Conservation (phyloP, 2,113 vertebrate species). For the Callipepla squamata region DNA sequence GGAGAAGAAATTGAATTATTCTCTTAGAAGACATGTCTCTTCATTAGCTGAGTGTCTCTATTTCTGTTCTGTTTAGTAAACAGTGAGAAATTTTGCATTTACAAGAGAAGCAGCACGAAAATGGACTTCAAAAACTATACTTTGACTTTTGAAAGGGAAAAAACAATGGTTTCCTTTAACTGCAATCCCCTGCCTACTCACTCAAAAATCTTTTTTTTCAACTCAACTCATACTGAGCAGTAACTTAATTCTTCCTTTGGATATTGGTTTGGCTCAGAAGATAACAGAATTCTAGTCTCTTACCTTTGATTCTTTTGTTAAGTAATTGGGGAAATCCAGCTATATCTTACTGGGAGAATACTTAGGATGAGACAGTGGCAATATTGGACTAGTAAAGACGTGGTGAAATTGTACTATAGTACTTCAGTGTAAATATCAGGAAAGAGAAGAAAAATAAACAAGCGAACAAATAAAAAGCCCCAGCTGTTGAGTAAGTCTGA, state of each 20-base stretch:
- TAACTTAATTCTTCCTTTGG: background rate
- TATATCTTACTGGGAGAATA: background rate
- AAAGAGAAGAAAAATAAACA: background rate
- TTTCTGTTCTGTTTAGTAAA: background rate
- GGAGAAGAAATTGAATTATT: no score
- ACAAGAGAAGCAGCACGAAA: background rate
- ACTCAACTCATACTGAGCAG: background rate
- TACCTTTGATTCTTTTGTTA: background rate
- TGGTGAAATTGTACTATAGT: background rate
- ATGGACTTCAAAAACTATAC: background rate
- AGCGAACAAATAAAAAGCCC: background rate
- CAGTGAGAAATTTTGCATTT: rapidly evolving
- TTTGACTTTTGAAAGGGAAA: background rate
- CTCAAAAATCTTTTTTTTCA: background rate
- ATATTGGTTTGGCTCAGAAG: background rate
- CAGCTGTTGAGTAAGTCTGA: background rate
- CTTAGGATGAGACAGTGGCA: no score
- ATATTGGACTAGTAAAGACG: background rate
- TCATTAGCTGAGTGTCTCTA: background rate
- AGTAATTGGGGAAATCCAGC: rapidly evolving
- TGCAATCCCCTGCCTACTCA: background rate
- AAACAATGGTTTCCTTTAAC: rapidly evolving
- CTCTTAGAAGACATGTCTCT: rapidly evolving
- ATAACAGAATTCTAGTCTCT: background rate
- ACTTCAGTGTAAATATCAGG: background rate